Conservation (phyloP, 2,888 invertebrate species). For the Drosophila maculinotata region DNA sequence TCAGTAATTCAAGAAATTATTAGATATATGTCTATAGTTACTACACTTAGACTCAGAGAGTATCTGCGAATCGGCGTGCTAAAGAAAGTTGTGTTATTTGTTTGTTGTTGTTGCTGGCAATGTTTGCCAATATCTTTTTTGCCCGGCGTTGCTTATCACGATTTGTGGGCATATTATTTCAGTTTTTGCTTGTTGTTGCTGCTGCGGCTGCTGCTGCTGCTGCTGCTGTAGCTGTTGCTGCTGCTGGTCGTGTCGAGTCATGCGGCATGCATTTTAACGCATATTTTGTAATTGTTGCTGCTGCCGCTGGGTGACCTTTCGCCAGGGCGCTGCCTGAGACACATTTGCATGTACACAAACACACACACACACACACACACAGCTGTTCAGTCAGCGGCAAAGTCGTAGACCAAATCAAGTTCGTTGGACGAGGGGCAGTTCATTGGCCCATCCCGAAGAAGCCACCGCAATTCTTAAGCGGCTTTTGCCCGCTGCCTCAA, state of each 20-base stretch:
- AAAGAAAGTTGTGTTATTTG: conserved; percentile 8
- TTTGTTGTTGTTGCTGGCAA: conserved; percentile 58
- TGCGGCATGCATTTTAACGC: conserved; percentile 77
- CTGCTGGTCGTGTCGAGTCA: conserved; percentile 72
- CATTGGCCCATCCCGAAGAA: conserved; percentile 65
- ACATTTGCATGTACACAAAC: conserved; percentile 65
- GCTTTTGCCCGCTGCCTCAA: conserved; percentile 53
- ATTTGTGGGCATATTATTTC: conserved; percentile 80
- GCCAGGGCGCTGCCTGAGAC: conserved; percentile 57
- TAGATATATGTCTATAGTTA: no score
- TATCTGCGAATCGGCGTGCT: conserved; percentile 19
- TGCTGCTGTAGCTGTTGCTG: conserved; percentile 30
- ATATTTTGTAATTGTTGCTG: conserved; percentile 78
- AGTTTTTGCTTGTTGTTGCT: conserved; percentile 60
- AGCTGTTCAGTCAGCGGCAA: conserved; percentile 7
- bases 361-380: conserved; percentile 7
- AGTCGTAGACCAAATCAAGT: conserved; percentile 72
- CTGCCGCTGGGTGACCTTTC: conserved; percentile 65
- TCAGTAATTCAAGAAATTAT: no score
- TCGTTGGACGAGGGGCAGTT: conserved; percentile 72
- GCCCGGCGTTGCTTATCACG: conserved; percentile 76
- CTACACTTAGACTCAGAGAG: conserved; percentile 6
- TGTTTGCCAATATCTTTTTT: conserved; percentile 69
- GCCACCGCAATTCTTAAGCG: conserved; percentile 61
- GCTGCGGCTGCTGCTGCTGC: conserved; percentile 23